phyloP scores from a whole-genome alignment of 2,888 invertebrate genomes.

The Hypomecis punctinalis region DNA sequence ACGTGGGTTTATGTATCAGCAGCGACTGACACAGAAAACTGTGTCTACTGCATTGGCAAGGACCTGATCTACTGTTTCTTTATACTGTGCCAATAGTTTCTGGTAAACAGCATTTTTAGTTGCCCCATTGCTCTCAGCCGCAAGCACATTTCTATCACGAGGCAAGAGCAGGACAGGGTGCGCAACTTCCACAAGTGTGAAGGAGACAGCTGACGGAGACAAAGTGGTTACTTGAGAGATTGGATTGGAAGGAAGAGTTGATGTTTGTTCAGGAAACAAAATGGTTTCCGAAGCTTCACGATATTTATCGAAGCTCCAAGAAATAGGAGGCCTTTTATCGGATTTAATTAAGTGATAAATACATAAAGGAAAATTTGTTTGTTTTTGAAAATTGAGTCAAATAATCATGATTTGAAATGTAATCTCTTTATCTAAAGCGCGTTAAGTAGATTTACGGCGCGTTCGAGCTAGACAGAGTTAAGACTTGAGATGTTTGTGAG shows the following conservation, averaged over 20 bases:
- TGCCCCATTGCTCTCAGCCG: slow-evolving; percentile 26
- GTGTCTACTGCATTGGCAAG: not conserved
- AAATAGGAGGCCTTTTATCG: not conserved
- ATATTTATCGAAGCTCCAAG: not conserved
- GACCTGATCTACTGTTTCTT: slow-evolving; percentile 2
- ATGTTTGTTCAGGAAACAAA: slow-evolving; percentile 13
- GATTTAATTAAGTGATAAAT: slow-evolving; percentile 2
- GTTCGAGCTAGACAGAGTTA: too few species aligned
- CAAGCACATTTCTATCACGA: slow-evolving; percentile 27
- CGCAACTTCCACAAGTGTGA: not conserved
- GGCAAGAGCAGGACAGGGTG: slow-evolving; percentile 14
- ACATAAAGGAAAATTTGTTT: not conserved
- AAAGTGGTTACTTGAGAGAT: slow-evolving; percentile 14
- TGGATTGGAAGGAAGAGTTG: slow-evolving; percentile 18
- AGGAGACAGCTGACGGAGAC: slow-evolving; percentile 12
- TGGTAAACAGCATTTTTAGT: slow-evolving; percentile 24
- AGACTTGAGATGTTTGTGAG: too few species aligned
- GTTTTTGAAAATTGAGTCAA: not conserved
- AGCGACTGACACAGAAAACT: too few species aligned
- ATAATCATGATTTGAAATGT: too few species aligned
- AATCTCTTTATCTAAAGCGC: too few species aligned
- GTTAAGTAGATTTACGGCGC: too few species aligned
- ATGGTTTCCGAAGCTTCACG: not conserved
- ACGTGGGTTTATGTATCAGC: too few species aligned
- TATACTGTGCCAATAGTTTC: slow-evolving; percentile 13